Evolutionary conservation across 2,888 invertebrate genomes (phyloP).

Genomic region (Beris morrisii): DNA sequence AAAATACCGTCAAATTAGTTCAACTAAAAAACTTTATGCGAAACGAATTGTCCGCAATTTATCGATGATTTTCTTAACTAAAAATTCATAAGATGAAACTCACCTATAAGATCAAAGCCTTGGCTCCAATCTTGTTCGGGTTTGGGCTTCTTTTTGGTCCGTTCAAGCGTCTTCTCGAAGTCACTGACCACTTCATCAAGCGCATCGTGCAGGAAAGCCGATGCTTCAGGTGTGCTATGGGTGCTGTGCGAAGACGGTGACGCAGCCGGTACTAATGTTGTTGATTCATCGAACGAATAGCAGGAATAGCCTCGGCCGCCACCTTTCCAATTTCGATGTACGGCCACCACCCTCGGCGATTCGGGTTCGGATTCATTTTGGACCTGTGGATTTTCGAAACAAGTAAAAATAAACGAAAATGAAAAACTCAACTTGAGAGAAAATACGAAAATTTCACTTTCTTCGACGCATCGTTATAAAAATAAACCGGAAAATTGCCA

Average conservation of each 20-base stretch:
- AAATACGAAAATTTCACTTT: constrained; percentile 31
- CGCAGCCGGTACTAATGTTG: constrained; percentile 40
- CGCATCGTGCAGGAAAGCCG: constrained; percentile 56
- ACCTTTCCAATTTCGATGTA: constrained; percentile 22
- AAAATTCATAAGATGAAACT: neutral
- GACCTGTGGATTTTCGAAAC: constrained; percentile 43
- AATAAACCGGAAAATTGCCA: constrained; percentile 30
- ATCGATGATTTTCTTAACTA: too few species aligned
- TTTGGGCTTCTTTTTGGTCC: constrained; percentile 55
- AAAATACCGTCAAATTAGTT: too few species aligned
- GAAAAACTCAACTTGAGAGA: neutral
- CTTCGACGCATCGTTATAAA: constrained; percentile 15
- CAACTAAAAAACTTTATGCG: too few species aligned
- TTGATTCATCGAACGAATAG: constrained; percentile 50
- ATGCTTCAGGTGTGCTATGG: constrained; percentile 53
- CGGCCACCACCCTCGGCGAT: constrained; percentile 47
- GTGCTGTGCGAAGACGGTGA: constrained; percentile 38
- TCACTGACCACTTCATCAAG: constrained; percentile 67
- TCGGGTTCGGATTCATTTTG: constrained; percentile 53
- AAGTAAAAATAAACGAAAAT: neutral
- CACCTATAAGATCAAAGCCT: constrained; percentile 33
- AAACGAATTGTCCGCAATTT: too few species aligned
- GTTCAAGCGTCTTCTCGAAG: constrained; percentile 69
- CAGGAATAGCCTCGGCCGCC: constrained; percentile 45
- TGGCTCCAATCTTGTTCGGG: constrained; percentile 33